Conservation (phyloP, 2,113 vertebrate genomes). For the Menidia beryllina region DNA sequence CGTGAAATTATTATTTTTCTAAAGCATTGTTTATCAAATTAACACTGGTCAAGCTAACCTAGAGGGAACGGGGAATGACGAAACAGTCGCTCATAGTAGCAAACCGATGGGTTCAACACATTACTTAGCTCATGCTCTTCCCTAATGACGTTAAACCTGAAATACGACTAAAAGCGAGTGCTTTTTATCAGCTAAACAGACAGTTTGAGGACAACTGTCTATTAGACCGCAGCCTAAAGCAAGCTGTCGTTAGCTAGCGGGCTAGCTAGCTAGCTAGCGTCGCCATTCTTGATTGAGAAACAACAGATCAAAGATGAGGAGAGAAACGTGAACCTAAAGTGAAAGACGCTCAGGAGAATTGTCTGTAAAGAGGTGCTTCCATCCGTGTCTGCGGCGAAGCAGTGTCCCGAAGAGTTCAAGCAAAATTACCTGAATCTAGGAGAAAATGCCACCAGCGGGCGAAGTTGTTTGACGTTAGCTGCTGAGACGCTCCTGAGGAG, state of each 20-base stretch:
- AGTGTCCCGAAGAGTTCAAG: neutral
- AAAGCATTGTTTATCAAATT: no score
- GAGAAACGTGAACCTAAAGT: accelerated
- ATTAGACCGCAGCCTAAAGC: conserved; percentile 1
- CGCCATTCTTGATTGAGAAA: conserved; percentile 40
- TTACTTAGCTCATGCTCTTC: no score
- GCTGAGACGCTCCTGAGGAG: conserved; percentile 17
- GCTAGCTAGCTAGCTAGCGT: conserved; percentile 36
- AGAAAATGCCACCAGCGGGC: conserved; percentile 11
- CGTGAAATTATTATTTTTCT: neutral
- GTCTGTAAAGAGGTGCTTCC: accelerated
- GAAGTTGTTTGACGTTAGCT: conserved; percentile 52
- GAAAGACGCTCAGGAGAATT: accelerated
- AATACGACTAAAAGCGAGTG: neutral
- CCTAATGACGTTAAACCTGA: accelerated
- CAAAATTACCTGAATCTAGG: conserved; percentile 46
- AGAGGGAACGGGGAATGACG: neutral
- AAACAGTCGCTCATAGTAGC: neutral
- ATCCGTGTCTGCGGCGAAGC: neutral
- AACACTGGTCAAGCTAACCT: conserved; percentile 1
- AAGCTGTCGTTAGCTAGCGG: conserved; percentile 39
- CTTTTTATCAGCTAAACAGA: neutral
- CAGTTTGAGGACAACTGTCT: neutral
- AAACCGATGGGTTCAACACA: neutral
- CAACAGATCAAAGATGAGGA: neutral